Conservation (phyloP, 37 sponge, comb jelly and placozoan species). For the Beroe ovata region DNA sequence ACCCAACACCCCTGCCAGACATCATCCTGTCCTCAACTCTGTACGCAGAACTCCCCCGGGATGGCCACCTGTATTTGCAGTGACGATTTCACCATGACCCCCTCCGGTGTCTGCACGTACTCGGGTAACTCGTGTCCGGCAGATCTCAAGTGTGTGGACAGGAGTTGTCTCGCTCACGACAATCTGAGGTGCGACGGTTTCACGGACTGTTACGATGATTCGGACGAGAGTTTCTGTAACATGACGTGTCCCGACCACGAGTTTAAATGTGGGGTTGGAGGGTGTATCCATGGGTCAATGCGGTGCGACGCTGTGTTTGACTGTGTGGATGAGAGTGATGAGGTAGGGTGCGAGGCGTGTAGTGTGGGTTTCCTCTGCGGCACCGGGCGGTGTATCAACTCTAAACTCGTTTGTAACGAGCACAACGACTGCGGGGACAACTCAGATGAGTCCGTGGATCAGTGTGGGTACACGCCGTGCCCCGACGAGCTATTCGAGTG, state of each 20-base stretch:
- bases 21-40: background rate
- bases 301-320: conserved; percentile 25
- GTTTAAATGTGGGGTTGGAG: conserved; percentile 28
- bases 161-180: background rate
- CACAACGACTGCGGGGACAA: conserved; percentile 9
- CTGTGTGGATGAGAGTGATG: conserved; percentile 35
- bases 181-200: background rate
- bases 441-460: conserved; percentile 26
- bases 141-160: background rate
- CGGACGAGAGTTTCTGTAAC: conserved; percentile 25
- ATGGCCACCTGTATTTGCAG: conserved; percentile 5
- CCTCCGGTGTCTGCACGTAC: background rate
- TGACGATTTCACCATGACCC: background rate
- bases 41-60: background rate
- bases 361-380: conserved; percentile 21
- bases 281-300: background rate
- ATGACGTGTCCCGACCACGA: background rate
- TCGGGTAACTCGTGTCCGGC: background rate
- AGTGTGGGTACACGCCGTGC: conserved; percentile 32
- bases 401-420: conserved; percentile 5
- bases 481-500: background rate
- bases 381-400: conserved; percentile 46
- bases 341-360: conserved; percentile 4
- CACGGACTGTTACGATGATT: conserved; percentile 38
- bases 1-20: background rate